phyloP scores from a whole-genome alignment of 64 coral and sea anemone genomes.

The Montipora efflorescens region DNA sequence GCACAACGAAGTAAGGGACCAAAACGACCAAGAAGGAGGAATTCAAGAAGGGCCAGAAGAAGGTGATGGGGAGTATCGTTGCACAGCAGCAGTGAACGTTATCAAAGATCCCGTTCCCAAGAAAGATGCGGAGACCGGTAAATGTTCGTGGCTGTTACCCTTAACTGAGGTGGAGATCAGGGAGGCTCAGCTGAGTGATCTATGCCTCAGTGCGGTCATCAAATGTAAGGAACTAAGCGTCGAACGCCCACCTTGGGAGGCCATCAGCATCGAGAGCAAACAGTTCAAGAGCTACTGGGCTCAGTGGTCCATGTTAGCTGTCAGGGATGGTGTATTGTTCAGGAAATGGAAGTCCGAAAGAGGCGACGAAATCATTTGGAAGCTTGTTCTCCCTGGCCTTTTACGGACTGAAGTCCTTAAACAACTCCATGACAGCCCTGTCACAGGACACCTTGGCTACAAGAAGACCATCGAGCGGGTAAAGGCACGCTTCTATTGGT shows the following conservation, averaged over 20 bases:
- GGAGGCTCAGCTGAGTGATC: background rate
- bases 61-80: background rate
- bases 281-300: conserved; percentile 30
- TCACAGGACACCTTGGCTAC: background rate
- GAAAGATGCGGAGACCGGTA: background rate
- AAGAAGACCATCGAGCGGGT: background rate
- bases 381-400: conserved; percentile 18
- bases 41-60: background rate
- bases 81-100: background rate
- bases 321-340: background rate
- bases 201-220: background rate
- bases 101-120: background rate
- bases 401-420: background rate
- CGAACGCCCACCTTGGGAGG: background rate
- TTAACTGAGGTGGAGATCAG: background rate
- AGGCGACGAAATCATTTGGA: background rate
- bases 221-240: background rate
- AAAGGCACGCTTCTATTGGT: background rate
- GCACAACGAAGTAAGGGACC: background rate
- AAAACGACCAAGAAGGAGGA: background rate
- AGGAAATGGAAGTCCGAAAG: conserved; percentile 8
- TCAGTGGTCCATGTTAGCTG: conserved; percentile 35
- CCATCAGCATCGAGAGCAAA: background rate
- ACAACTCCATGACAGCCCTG: background rate
- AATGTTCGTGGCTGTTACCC: background rate